Evolutionary conservation across 2,797 vertebrate species (phyloP), one percentile per base, ranked within the genome.

Genomic region (Anguilla megastoma): DNA sequence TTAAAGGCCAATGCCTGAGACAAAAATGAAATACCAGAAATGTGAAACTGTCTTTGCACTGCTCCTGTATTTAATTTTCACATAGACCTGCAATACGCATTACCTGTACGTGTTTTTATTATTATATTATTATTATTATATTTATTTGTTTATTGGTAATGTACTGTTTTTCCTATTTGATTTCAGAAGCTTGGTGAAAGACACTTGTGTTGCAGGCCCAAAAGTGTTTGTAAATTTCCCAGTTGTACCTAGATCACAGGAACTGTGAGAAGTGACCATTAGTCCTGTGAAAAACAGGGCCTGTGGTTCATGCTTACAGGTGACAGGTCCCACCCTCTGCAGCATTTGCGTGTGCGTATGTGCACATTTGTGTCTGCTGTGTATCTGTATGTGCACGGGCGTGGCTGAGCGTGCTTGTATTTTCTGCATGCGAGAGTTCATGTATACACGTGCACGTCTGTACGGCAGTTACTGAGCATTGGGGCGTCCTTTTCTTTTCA

Each of bases 11-110:
- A 86, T 92, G 94, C 93, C 92, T 95, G 95, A 95, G 95, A 96
- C 95, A 95, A 93, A 95, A 93, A 96, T 92, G 94, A 94, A 95
- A 30, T 94, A 96, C 91, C 94, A 95, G 94, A 93, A 95, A 94
- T 91, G 24, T 21, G 92, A 92, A 92, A 94, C 92, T 90, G 90
- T 95, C 93, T 96, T 95, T 95, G 94, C 92, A 93, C 91, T 92
- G 93, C 86, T 93, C 94, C 94, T 91, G 90, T 92, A 92, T 90
- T 92, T 89, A 84, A 91, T 93, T 94, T 95, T 91, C 93, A 91
- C 93, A 94, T 92, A 93, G 95, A 90, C 90, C 92, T 93, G 95
- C 91, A 93, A 94, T 91, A 93, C 92, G 93, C 91, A 93, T 92
- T 93, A 88, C 86, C 92, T 79, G 74, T 14, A 41, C 0, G 36